phyloP scores from a whole-genome alignment of 1,140 invertebrate genomes.

The Zophobas morio region DNA sequence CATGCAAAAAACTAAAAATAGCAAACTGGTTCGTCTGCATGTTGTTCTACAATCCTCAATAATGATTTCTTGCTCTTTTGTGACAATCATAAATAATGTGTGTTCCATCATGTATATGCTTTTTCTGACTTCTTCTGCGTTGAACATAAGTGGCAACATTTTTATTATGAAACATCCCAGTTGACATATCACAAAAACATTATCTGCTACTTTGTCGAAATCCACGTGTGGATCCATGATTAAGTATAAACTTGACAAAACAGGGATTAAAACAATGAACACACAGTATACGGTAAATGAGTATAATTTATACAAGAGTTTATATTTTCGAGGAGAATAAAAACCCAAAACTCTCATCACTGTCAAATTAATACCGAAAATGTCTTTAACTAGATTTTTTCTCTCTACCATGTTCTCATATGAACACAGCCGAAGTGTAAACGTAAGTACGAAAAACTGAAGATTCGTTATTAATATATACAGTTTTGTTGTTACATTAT shows the following conservation, averaged over 20 bases:
- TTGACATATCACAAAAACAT: slow-evolving; percentile 23
- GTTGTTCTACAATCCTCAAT: slow-evolving; percentile 12
- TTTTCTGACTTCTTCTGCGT: slow-evolving; percentile 20
- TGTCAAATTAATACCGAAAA: slow-evolving; percentile 11
- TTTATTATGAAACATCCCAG: slow-evolving; percentile 33
- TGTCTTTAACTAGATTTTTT: slow-evolving; percentile 2
- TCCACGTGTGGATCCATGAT: not conserved
- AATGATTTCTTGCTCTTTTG: slow-evolving; percentile 10
- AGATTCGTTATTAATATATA: too few relatives aligned
- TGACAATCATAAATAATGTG: slow-evolving; percentile 27
- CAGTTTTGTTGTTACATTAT: too few relatives aligned
- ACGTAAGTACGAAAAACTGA: not conserved
- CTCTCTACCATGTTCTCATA: too few relatives aligned
- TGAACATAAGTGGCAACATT: slow-evolving; percentile 8
- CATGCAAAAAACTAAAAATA: slow-evolving; percentile 13
- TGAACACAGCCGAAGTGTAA: too few relatives aligned
- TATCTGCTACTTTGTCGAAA: slow-evolving; percentile 17
- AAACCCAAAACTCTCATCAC: slow-evolving; percentile 32
- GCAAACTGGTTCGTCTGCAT: not conserved
- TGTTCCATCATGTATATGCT: slow-evolving; percentile 28
- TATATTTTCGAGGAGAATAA: slow-evolving; percentile 2
- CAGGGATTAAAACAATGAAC: slow-evolving; percentile 4
- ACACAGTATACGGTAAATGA: slow-evolving; percentile 9
- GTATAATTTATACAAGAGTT: slow-evolving; percentile 23
- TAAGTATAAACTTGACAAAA: slow-evolving; percentile 7